Conservation (phyloP, 2,797 vertebrate species). For the Avahi laniger region DNA sequence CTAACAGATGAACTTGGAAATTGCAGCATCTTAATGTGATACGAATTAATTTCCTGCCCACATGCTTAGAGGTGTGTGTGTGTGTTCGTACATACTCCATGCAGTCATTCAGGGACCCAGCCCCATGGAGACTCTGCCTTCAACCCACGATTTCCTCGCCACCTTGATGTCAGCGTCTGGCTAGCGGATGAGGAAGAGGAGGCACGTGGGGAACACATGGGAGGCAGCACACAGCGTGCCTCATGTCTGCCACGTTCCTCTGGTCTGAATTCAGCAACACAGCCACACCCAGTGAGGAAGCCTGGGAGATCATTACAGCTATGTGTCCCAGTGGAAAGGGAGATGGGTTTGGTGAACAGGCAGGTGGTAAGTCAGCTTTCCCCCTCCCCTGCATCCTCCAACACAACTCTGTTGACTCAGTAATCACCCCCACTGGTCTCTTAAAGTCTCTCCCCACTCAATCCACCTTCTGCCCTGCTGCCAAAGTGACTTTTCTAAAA, state of each 20-base stretch:
- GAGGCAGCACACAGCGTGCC: accelerated
- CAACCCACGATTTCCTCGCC: background rate
- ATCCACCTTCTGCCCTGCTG: background rate
- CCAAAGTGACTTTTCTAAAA: background rate
- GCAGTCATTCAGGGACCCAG: background rate
- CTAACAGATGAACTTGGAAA: background rate
- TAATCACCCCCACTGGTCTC: background rate
- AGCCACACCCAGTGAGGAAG: background rate
- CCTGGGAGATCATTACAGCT: background rate
- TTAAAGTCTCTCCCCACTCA: background rate
- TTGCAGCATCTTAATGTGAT: background rate
- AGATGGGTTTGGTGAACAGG: background rate
- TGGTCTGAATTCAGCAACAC: background rate
- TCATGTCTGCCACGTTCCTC: background rate
- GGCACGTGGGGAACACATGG: background rate
- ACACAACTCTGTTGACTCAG: background rate
- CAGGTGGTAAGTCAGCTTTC: background rate
- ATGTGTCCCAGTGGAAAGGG: background rate
- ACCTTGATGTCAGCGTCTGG: background rate
- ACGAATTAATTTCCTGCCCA: background rate
- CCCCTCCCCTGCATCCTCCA: background rate
- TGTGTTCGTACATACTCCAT: background rate
- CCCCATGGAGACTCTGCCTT: background rate
- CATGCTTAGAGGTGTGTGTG: background rate
- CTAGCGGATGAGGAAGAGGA: background rate